Percentiles rank a stretch among this genome's conserved stretches.
phyloP scores from a whole-genome alignment of 2,797 vertebrate species.

The Sebastes glaucus region DNA sequence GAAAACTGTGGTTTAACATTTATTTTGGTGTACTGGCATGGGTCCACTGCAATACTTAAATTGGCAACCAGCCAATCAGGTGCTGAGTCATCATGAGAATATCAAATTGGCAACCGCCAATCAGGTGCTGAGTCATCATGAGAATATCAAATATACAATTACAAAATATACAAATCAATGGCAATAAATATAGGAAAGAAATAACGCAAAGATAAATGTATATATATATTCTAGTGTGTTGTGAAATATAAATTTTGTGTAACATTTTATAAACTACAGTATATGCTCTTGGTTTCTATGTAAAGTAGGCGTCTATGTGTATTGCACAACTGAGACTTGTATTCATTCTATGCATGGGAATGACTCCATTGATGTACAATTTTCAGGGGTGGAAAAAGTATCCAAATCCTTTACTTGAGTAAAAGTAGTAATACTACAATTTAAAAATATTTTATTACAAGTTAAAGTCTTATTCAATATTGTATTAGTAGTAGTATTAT shows the following conservation, averaged over 20 bases:
- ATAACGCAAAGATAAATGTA: not conserved
- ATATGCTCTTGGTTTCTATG: not conserved
- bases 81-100: not conserved
- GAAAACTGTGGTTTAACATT: not conserved
- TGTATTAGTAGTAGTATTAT: not conserved
- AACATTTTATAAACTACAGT: not conserved
- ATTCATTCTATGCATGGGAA: not conserved
- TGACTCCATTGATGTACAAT: not conserved
- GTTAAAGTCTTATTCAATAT: not conserved
- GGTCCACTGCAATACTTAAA: not conserved
- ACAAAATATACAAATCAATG: not conserved
- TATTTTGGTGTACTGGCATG: not conserved
- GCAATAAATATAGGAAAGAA: not conserved
- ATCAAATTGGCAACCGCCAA: not conserved
- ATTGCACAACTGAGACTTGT: not conserved
- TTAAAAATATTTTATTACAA: not conserved
- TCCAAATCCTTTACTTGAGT: not conserved
- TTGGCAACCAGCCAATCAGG: not conserved
- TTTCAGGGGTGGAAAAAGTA: not conserved
- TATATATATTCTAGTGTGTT: not conserved
- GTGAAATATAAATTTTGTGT: not conserved
- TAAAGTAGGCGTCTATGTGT: not conserved
- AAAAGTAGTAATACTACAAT: not conserved
- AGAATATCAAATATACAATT: not conserved
- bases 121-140: not conserved